Evolutionary conservation across 2,888 invertebrate genomes (phyloP), one percentile per base, ranked within the genome.

Genomic region (Megamerina dolium): DNA sequence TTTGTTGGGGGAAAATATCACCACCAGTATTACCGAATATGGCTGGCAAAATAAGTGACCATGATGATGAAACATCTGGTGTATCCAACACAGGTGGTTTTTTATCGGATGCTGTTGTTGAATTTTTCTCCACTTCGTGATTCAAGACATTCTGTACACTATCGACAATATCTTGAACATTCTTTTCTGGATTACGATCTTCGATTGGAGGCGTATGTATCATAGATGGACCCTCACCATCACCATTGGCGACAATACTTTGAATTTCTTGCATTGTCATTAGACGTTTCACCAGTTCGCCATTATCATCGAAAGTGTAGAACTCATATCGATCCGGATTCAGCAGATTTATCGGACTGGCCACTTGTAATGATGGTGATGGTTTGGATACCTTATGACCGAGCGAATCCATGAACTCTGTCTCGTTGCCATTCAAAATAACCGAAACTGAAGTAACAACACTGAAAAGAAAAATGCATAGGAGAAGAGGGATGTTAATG

Each of bases 221-320:
- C 3, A 71, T 64, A 1, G 69, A 63, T 2, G 69, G 71, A 39
- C 78, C 80, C 34, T 83, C 80, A 45, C 81, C 82, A 62, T 87
- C 87, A 1, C 87, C 87, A 26, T 83, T 85, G 0, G 89, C 89
- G 23, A 89, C 87, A 46, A 90, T 83, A 31, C 85, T 83, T 63
- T 87, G 87, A 51, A 90, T 89, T 72, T 90, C 87, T 59, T 85
- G 79, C 56, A 87, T 72, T 6, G 88, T 87, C 89, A 90, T 90
- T 23, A 88, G 75, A 46, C 85, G 77, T 60, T 87, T 87, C 0
- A 89, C 82, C 17, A 89, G 75, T 59, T 89, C 86, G 12, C 89
- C 89, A 43, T 82, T 81, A 59, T 87, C 86, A 59, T 89, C 85
- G 59, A 89, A 87, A 0, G 89, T 88, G 64, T 87, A 89, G 67